Conservation (phyloP, 2,888 invertebrate species). For the Brachylomia viminalis region DNA sequence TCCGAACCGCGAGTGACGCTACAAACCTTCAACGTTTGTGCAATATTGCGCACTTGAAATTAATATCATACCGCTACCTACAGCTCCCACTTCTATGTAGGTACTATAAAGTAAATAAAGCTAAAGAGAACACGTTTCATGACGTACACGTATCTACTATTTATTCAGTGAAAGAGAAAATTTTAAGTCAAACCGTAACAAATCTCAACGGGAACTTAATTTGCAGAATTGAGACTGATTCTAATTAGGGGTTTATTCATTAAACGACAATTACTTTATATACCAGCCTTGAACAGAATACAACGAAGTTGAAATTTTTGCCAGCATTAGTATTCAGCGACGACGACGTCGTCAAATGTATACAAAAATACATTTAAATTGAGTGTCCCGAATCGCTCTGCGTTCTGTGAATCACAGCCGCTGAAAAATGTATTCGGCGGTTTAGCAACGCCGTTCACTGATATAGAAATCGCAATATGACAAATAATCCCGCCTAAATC, state of each 20-base stretch:
- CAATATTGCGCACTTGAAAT: conserved; percentile 40
- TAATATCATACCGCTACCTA: conserved; percentile 25
- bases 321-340: conserved; percentile 60
- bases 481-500: conserved; percentile 33
- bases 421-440: conserved; percentile 46
- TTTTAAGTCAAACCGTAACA: conserved; percentile 43
- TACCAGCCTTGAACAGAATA: conserved; percentile 51
- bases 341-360: conserved; percentile 48
- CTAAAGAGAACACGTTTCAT: conserved; percentile 19
- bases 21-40: conserved; percentile 56
- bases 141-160: conserved; percentile 18
- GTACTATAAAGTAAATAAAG: conserved; percentile 32
- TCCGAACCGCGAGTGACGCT: conserved; percentile 43
- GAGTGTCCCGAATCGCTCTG: conserved; percentile 50
- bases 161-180: conserved; percentile 39
- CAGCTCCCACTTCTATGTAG: background rate
- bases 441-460: conserved; percentile 26
- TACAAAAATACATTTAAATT: conserved; percentile 61
- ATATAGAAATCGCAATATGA: conserved; percentile 48
- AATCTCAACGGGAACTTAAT: conserved; percentile 48
- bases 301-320: conserved; percentile 47
- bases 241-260: conserved; percentile 61
- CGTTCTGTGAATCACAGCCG: conserved; percentile 38
- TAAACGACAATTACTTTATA: conserved; percentile 59
- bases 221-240: conserved; percentile 50